phyloP scores from a whole-genome alignment of 2,888 invertebrate species.

The Hipparchia sbordonii region DNA sequence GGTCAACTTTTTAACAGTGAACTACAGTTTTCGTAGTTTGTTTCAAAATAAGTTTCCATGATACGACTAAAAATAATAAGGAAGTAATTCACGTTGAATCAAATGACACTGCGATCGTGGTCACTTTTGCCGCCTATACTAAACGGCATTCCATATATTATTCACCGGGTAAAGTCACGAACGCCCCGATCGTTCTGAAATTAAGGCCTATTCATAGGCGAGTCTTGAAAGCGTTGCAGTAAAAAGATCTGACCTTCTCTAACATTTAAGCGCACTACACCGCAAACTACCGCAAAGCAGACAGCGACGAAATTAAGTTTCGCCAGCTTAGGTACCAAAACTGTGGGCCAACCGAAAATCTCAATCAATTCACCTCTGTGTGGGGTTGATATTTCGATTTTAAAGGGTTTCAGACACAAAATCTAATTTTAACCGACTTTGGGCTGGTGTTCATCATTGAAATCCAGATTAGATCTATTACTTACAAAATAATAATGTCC shows the following conservation, averaged over 20 bases:
- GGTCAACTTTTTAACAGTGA: too few species aligned
- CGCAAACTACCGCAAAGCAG: not conserved
- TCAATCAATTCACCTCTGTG: not conserved
- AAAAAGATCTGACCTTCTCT: conserved; percentile 16
- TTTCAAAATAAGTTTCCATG: too few species aligned
- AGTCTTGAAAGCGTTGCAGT: conserved; percentile 15
- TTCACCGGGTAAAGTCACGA: conserved; percentile 22
- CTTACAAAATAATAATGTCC: too few species aligned
- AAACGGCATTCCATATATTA: conserved; percentile 22
- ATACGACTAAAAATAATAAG: too few species aligned
- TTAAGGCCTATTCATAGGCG: conserved; percentile 19
- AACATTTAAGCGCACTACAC: conserved; percentile 5
- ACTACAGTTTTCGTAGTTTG: too few species aligned
- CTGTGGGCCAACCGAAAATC: not conserved
- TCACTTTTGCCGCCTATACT: conserved; percentile 14
- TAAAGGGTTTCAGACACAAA: not conserved
- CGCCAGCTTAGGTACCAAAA: not conserved
- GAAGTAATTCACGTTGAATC: not conserved
- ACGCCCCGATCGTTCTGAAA: conserved; percentile 19
- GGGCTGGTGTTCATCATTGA: too few species aligned
- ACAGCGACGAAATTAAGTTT: not conserved
- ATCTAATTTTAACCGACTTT: too few species aligned
- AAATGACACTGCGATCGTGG: not conserved
- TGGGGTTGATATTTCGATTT: not conserved
- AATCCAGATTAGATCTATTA: too few species aligned